Percentiles rank a stretch among this genome's conserved stretches.
Evolutionary conservation across 2,113 vertebrate genomes (phyloP).

Genomic region (Gallinago undulata): DNA sequence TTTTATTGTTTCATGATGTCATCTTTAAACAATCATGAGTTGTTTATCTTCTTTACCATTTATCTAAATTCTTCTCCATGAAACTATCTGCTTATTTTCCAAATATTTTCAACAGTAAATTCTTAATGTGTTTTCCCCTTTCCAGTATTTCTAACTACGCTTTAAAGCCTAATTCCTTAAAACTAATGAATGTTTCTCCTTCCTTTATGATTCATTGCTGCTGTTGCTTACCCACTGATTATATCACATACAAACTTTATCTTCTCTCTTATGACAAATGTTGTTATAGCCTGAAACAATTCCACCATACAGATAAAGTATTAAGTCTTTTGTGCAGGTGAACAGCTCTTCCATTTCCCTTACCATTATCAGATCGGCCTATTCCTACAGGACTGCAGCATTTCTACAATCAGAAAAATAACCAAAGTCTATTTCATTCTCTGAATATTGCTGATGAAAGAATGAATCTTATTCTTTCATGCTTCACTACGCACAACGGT

Average conservation of each 20-base stretch:
- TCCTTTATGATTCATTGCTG: not conserved
- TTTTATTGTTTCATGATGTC: not conserved
- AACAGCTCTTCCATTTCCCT: conserved; percentile 15
- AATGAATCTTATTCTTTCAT: not conserved
- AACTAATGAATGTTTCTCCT: not conserved
- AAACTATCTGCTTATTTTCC: not conserved
- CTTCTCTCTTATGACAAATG: not conserved
- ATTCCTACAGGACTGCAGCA: not conserved
- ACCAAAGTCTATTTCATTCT: conserved; percentile 16
- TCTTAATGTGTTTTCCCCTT: not conserved
- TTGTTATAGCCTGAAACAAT: conserved; percentile 7
- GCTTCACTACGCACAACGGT: accelerated
- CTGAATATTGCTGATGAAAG: conserved; percentile 35
- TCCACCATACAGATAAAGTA: not conserved
- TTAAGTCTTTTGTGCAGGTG: not conserved
- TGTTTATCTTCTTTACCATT: not conserved
- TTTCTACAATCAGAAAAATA: not conserved
- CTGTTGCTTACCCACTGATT: not conserved
- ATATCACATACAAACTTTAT: not conserved
- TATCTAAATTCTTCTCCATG: not conserved
- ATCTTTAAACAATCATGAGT: not conserved
- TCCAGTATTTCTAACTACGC: not conserved
- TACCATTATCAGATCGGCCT: not conserved
- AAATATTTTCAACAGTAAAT: not conserved
- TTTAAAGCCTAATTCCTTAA: not conserved